Percentiles rank a stretch among this genome's conserved stretches.
phyloP scores from a whole-genome alignment of 2,113 vertebrate genomes.

The Pangasianodon gigas region DNA sequence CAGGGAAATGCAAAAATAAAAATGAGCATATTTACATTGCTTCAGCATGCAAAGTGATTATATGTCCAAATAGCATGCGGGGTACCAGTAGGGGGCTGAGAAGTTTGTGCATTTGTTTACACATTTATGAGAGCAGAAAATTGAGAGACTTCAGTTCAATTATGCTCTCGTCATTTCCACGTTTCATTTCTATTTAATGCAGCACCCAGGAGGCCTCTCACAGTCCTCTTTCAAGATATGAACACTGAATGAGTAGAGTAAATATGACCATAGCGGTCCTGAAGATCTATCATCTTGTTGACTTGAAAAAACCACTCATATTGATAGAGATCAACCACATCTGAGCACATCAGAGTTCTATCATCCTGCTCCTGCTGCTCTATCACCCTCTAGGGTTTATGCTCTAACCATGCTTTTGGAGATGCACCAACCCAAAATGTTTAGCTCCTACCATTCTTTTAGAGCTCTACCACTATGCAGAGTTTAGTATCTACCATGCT shows the following conservation, averaged over 20 bases:
- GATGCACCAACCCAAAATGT: background rate
- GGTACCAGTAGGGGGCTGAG: conserved; percentile 7
- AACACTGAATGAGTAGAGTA: background rate
- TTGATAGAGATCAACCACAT: background rate
- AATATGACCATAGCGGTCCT: background rate
- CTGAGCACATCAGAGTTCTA: background rate
- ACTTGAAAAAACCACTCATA: background rate
- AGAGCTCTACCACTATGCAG: background rate
- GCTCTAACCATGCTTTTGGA: background rate
- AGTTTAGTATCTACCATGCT: background rate
- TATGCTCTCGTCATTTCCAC: conserved; percentile 6
- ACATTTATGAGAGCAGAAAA: conserved; percentile 4
- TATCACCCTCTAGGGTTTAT: background rate
- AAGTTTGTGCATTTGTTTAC: background rate
- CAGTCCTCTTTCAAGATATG: background rate
- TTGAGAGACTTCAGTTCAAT: conserved; percentile 14
- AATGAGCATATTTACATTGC: background rate
- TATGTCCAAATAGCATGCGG: background rate
- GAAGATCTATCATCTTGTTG: background rate
- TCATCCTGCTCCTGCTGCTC: background rate
- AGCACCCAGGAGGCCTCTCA: background rate
- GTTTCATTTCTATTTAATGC: background rate
- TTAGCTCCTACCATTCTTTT: background rate
- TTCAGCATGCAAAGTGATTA: background rate
- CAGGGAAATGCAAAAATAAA: background rate